Evolutionary conservation across 2,797 vertebrate species (phyloP), one percentile per base, ranked within the genome.

Genomic region (Cebuella pygmaea): DNA sequence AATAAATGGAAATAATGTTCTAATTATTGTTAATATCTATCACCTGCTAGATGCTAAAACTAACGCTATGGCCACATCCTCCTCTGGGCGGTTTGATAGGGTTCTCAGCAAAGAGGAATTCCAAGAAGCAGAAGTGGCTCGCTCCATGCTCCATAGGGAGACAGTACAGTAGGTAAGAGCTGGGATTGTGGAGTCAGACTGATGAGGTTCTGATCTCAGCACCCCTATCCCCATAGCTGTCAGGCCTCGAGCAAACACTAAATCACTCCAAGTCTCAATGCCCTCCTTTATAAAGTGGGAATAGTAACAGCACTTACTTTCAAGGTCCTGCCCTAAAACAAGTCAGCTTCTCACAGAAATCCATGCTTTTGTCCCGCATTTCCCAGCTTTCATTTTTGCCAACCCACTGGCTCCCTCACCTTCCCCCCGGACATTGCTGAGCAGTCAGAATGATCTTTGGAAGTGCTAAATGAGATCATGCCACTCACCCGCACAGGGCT

Each of bases 331-430:
- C 24, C 55, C 19, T 14, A 36, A 78, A 88, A 41, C 30, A 61
- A 67, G 4, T 46, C 33, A 30, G 33, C 8, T 19, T 87, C 52
- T 83, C 67, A 39, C 0, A 20, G 48, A 41, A 86, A 59, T 39
- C 20, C 1, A 14, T 50, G 57, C 11, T 46, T 89, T 59, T 46
- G 26, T 27, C 30, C 11, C 39, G 44, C 39, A 15, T 20, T 2
- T 50, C 27, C 39, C 6, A 27, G 20, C 20, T 96, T 75, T 84
- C 5, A 15, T 57, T 72, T 91, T 33, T 78, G 44, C 24, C 33
- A 1, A 7, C 2, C 4, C 26, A 20, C 27, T 4, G 11, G 8
- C 3, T 64, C 8, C 17, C 36, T 44, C 13, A 1, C 15, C 10
- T 84, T 26, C 26, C 52, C 59, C 39, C 8, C 7, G 30, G 20